These are phyloP conservation scores for Tarsius wallacei DNA, from an alignment of 2,797 vertebrate genomes.

Conservation along the genomic window DNA sequence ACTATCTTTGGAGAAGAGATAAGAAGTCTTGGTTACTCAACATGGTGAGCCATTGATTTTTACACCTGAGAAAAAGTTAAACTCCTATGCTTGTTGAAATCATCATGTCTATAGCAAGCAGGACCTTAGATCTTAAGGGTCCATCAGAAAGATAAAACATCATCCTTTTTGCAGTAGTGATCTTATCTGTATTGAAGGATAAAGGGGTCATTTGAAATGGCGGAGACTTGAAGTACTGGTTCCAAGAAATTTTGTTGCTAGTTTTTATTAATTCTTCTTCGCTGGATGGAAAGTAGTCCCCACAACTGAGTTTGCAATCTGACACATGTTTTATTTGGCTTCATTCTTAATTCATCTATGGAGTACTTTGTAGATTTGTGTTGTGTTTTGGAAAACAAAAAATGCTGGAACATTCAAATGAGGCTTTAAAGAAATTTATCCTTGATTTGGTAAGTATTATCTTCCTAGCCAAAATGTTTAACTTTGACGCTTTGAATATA, in stretches of 20 bases:
- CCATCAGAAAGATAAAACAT: background rate
- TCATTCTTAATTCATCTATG: constrained; percentile 45
- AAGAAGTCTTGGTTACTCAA: constrained; percentile 53
- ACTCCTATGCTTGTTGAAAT: background rate
- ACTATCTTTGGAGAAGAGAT: constrained; percentile 63
- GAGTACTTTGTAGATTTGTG: background rate
- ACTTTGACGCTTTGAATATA: constrained; percentile 13
- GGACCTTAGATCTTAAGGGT: background rate
- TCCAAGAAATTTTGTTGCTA: constrained; percentile 44
- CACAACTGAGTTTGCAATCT: background rate
- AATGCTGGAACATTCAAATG: constrained; percentile 15
- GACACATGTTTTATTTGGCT: constrained; percentile 43
- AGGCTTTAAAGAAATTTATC: constrained; percentile 44
- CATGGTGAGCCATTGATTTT: constrained; percentile 49
- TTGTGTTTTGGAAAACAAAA: constrained; percentile 58
- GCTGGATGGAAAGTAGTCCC: background rate
- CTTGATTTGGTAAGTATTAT: constrained; percentile 58
- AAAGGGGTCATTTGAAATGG: constrained; percentile 56
- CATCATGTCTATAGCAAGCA: background rate
- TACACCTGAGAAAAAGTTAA: constrained; percentile 54
- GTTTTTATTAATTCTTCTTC: constrained; percentile 48
- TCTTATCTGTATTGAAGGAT: constrained; percentile 38
- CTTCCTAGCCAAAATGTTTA: constrained; percentile 28
- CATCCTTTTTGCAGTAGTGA: constrained; percentile 30
- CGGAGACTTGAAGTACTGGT: constrained; percentile 11